Base-by-base conservation (phyloP, 1,140 invertebrate species). In the Callitettix versicolor region DNA sequence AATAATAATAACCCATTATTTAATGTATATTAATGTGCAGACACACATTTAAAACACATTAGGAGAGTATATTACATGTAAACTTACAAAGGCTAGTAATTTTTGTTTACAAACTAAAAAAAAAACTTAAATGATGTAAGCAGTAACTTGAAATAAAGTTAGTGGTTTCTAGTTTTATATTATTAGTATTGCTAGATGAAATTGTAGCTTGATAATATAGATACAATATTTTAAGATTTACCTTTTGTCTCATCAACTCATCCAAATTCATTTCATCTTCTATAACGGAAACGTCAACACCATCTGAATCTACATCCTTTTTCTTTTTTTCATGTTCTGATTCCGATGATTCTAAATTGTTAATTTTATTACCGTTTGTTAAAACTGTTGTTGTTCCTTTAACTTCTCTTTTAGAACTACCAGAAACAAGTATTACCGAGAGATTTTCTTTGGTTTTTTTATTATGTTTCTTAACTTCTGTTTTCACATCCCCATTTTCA, bases 221-320 rank as follows among this genome's bases (percentile, higher is more conserved):
- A n/a, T n/a, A n/a, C n/a, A n/a, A n/a, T n/a, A n/a, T n/a, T n/a
- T n/a, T n/a, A n/a, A n/a, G 40, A 49, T 54, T 55, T 67, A 86
- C 86, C 71, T 91, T 91, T 68, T 91, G 87, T 63, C 83, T 83
- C 86, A 91, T 91, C 55, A 92, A 70, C 58, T 91, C 88, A 66
- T 91, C 88, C 6, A 91, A 69, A 69, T 91, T 88, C 56, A 91
- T 81, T 62, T 91, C 88, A 65, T 90, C 86, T 67, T 90, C 86
- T 52, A 88, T 81, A 22, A 87, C 78, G 5, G 78, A 76, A 51
- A 87, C 77, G 63, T 86, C 83, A 24, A 86, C 74, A 55, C 75
- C 76, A 58, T 80, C 85, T 58, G 83, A 86, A 59, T 83, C 83
- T 60, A 80, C 79, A 65, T 88, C 85, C 41, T 62, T 58, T 51